Evolutionary conservation across 2,797 vertebrate species (phyloP).

Genomic region (Characodon lateralis): DNA sequence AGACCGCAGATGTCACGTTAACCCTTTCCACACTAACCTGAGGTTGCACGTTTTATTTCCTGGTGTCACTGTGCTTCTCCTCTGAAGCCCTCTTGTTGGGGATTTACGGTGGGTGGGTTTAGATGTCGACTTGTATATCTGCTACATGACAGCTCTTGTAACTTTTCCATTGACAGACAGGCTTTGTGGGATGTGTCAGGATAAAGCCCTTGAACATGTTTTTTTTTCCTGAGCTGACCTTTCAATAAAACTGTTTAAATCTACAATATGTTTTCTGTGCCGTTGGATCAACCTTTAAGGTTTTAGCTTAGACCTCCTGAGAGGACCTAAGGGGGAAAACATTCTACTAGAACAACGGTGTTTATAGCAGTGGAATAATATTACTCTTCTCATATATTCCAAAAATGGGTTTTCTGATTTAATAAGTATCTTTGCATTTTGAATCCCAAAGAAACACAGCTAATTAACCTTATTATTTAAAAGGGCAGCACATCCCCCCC

Average conservation of each 20-base stretch:
- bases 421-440: constrained; percentile 75
- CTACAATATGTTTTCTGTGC: neutral
- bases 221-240: neutral
- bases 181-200: constrained; percentile 15
- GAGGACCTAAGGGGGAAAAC: constrained; percentile 19
- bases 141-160: constrained; percentile 40
- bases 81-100: constrained; percentile 48
- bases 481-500: constrained; percentile 72
- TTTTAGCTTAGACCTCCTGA: neutral
- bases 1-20: constrained; percentile 54
- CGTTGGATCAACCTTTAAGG: neutral
- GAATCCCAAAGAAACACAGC: constrained; percentile 79
- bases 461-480: constrained; percentile 84
- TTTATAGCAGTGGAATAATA: constrained; percentile 44
- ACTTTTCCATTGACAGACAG: constrained; percentile 31
- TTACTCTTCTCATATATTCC: constrained; percentile 48
- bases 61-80: constrained; percentile 34
- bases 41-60: constrained; percentile 40
- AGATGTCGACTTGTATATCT: constrained; percentile 41
- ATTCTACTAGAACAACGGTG: constrained; percentile 28
- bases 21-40: constrained; percentile 41
- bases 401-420: constrained; percentile 55
- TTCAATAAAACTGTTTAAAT: constrained; percentile 2
- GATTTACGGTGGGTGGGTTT: constrained; percentile 45
- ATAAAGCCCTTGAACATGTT: constrained; percentile 10